Evolutionary conservation across 2,113 vertebrate species (phyloP).

Genomic region (Prolemur simus): DNA sequence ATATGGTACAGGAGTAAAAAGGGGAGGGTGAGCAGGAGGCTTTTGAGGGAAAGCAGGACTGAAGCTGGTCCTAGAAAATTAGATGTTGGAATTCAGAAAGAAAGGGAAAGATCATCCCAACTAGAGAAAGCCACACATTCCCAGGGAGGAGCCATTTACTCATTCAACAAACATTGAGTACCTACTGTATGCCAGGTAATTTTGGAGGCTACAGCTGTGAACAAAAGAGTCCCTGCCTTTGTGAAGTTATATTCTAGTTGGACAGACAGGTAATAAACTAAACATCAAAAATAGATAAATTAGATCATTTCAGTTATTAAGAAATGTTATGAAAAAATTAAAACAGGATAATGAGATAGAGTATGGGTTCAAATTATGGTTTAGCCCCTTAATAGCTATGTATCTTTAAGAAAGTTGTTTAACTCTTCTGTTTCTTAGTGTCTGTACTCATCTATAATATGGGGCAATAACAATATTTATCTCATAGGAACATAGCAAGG

Average conservation of each 20-base stretch:
- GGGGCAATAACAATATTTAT: background rate
- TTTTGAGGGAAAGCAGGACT: background rate
- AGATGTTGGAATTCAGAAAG: background rate
- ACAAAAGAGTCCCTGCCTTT: background rate
- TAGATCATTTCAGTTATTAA: background rate
- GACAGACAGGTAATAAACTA: background rate
- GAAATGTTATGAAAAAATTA: background rate
- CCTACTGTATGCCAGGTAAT: background rate
- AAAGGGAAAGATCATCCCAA: background rate
- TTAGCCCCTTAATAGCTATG: background rate
- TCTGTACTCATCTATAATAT: background rate
- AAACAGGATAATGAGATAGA: background rate
- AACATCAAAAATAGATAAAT: background rate
- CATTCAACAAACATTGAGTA: background rate
- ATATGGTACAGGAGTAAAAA: background rate
- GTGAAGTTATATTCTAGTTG: background rate
- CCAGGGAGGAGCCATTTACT: background rate
- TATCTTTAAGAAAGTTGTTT: background rate
- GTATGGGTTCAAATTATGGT: background rate
- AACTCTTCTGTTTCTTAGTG: background rate
- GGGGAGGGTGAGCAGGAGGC: background rate
- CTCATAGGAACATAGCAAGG: background rate
- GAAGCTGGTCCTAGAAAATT: background rate
- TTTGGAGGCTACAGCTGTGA: background rate
- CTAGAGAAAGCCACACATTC: background rate